These are phyloP conservation scores for Schlechtendalia chinensis DNA, from an alignment of 1,140 invertebrate genomes.

Conservation along the genomic window DNA sequence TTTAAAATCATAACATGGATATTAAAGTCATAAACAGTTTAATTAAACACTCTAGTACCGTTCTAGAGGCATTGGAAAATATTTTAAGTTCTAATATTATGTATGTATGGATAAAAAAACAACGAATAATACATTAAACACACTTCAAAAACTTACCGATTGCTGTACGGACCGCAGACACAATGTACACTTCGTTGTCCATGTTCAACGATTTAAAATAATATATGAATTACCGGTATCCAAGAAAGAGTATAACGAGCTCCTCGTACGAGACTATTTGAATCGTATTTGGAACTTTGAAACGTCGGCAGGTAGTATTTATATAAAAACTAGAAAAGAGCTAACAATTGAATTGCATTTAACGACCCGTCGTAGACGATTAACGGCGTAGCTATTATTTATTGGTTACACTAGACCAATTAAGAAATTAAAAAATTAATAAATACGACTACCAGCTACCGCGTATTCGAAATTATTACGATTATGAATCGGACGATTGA, in stretches of 20 bases:
- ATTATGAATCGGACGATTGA: too few relatives aligned
- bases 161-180: conserved; percentile 67
- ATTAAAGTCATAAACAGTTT: too few relatives aligned
- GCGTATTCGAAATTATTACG: too few relatives aligned
- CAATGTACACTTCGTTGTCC: conserved; percentile 61
- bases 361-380: neutral
- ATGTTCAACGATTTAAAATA: conserved; percentile 27
- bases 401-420: neutral
- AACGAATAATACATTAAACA: too few relatives aligned
- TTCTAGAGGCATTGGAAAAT: too few relatives aligned
- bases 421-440: conserved; percentile 1
- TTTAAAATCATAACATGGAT: too few relatives aligned
- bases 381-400: neutral
- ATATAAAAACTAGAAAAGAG: neutral
- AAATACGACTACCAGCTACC: too few relatives aligned
- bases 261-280: conserved; percentile 5
- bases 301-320: neutral
- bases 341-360: conserved; percentile 18
- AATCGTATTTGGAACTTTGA: neutral
- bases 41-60: too few relatives aligned
- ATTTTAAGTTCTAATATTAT: too few relatives aligned
- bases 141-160: conserved; percentile 60
- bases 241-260: too few relatives aligned
- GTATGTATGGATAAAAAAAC: too few relatives aligned
- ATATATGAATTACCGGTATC: conserved; percentile 3